A percentile compares a stretch with the other conserved stretches of the same genome.
phyloP scores from a whole-genome alignment of 2,797 vertebrate species.

The Lithobates pipiens region DNA sequence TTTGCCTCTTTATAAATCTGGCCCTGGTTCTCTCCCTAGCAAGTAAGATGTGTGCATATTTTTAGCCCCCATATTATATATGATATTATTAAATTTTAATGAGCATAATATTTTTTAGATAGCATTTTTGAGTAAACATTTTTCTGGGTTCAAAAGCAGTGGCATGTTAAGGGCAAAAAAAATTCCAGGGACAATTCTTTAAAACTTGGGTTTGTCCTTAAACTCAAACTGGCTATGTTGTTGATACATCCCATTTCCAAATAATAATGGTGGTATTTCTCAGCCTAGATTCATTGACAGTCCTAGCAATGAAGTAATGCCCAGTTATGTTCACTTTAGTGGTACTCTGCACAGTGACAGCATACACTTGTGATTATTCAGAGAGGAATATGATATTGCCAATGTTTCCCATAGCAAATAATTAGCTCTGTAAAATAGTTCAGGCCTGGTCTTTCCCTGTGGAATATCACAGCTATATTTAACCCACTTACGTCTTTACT shows the following conservation, averaged over 20 bases:
- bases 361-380: constrained; percentile 28
- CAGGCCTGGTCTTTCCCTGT: constrained; percentile 50
- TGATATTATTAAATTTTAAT: too few relatives aligned
- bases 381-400: constrained; percentile 27
- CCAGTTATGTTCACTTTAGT: constrained; percentile 2
- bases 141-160: too few relatives aligned
- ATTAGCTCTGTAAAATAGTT: constrained; percentile 37
- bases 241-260: neutral
- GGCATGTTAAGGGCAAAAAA: too few relatives aligned
- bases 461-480: constrained; percentile 56
- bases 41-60: too few relatives aligned
- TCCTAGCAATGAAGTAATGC: neutral
- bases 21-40: too few relatives aligned
- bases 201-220: neutral
- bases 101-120: too few relatives aligned
- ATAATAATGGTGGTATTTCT: neutral
- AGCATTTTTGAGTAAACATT: too few relatives aligned
- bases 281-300: constrained; percentile 12
- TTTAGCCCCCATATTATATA: too few relatives aligned
- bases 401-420: constrained; percentile 28
- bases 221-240: neutral
- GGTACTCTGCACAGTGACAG: constrained; percentile 17
- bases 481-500: constrained; percentile 55
- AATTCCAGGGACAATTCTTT: neutral
- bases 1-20: too few relatives aligned